Evolutionary conservation across 1,140 invertebrate genomes (phyloP).

Genomic region (Cephus cinctus): DNA sequence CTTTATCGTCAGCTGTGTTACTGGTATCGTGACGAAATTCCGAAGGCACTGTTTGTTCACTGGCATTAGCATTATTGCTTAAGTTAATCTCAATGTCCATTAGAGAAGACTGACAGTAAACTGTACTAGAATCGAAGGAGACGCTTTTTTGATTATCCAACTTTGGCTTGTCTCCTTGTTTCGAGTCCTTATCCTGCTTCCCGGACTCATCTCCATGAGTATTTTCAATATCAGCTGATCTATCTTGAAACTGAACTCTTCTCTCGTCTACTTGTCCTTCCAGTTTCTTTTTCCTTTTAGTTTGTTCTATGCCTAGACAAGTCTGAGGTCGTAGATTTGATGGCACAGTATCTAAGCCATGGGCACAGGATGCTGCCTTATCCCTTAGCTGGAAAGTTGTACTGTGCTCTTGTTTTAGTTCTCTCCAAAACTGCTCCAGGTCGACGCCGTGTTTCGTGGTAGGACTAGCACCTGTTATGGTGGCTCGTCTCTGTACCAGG

Average conservation of each 20-base stretch:
- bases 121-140: neutral
- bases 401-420: constrained; percentile 61
- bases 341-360: constrained; percentile 65
- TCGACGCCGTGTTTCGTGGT: constrained; percentile 65
- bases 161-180: constrained; percentile 5
- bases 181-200: constrained; percentile 4
- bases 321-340: constrained; percentile 61
- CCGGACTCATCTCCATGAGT: constrained; percentile 15
- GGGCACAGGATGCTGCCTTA: constrained; percentile 70
- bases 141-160: constrained; percentile 6
- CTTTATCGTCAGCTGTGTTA: constrained; percentile 14
- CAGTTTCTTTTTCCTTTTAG: constrained; percentile 37
- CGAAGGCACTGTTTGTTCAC: constrained; percentile 35
- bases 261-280: constrained; percentile 27
- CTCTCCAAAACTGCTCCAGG: constrained; percentile 71
- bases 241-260: constrained; percentile 46
- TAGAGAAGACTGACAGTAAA: neutral
- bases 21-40: constrained; percentile 14
- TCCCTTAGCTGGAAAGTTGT: constrained; percentile 59
- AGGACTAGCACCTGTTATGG: constrained; percentile 82
- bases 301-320: constrained; percentile 59
- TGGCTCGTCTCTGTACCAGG: constrained; percentile 77
- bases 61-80: constrained; percentile 19
- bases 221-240: constrained; percentile 24
- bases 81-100: constrained; percentile 2